These are phyloP conservation scores for Trichosurus vulpecula DNA, from an alignment of 2,797 vertebrate species.

Conservation along the genomic window DNA sequence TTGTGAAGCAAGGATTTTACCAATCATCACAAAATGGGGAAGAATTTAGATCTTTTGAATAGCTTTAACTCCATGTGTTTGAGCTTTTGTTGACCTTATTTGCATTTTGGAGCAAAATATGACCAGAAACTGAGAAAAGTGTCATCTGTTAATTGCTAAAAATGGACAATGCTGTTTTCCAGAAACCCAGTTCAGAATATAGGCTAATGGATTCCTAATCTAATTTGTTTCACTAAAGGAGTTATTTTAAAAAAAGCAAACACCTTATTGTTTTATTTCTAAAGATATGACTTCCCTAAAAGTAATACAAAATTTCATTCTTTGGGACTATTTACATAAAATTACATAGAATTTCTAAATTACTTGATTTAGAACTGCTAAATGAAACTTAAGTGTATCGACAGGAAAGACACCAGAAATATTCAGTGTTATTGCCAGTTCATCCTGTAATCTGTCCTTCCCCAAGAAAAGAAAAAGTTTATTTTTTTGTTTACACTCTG, in stretches of 20 bases:
- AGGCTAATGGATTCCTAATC: not conserved
- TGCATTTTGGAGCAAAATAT: not conserved
- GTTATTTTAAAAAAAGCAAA: no score
- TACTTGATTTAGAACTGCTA: not conserved
- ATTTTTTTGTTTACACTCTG: not conserved
- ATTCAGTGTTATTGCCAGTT: not conserved
- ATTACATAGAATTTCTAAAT: not conserved
- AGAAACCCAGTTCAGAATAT: not conserved
- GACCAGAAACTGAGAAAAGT: not conserved
- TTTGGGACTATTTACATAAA: not conserved
- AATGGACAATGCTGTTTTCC: not conserved
- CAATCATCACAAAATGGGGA: not conserved
- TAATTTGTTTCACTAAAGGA: not conserved
- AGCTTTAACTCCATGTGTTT: not conserved
- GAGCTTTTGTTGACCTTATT: not conserved
- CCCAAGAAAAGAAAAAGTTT: not conserved
- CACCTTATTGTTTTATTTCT: not conserved
- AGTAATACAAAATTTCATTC: not conserved
- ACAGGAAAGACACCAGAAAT: not conserved
- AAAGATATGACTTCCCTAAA: not conserved
- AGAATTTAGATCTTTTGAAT: not conserved
- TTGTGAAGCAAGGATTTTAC: not conserved
- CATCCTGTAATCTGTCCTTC: not conserved
- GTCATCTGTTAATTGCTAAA: not conserved
- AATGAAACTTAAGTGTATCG: not conserved